Evolutionary conservation across 2,113 vertebrate species (phyloP).

Genomic region (Galeopterus variegatus): DNA sequence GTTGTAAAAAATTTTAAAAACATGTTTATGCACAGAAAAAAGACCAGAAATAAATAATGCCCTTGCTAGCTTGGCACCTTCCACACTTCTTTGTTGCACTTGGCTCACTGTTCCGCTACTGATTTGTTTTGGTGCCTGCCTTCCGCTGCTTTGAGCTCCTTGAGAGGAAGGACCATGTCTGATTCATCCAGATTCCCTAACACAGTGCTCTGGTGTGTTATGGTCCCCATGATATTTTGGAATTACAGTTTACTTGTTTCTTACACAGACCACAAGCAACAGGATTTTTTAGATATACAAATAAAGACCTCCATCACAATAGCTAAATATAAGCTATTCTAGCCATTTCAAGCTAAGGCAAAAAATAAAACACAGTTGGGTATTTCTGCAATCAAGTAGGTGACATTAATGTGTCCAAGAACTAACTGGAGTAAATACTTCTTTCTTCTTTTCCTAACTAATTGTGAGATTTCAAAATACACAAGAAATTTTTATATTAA

Average conservation of each 20-base stretch:
- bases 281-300: slow-evolving; percentile 3
- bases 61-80: not conserved
- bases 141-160: not conserved
- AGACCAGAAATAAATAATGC: not conserved
- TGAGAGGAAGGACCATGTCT: not conserved
- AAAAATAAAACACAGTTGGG: slow-evolving; percentile 31
- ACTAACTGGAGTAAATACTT: slow-evolving; percentile 44
- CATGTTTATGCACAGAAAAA: not conserved
- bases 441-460: slow-evolving; percentile 59
- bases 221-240: not conserved
- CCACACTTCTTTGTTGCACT: not conserved
- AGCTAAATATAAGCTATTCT: slow-evolving; percentile 53
- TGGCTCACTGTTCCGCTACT: slow-evolving; percentile 2
- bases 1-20: not conserved
- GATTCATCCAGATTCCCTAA: slow-evolving; percentile 2
- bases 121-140: slow-evolving; percentile 50
- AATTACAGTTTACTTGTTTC: slow-evolving; percentile 4
- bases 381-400: slow-evolving; percentile 32
- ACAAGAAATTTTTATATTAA: not conserved
- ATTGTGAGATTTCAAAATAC: slow-evolving; percentile 62
- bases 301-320: slow-evolving; percentile 32
- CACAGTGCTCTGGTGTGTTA: not conserved
- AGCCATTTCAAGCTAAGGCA: not conserved
- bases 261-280: slow-evolving; percentile 52
- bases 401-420: slow-evolving; percentile 4